Evolutionary conservation across 2,888 invertebrate genomes (phyloP).

Genomic region (Thereva unica): DNA sequence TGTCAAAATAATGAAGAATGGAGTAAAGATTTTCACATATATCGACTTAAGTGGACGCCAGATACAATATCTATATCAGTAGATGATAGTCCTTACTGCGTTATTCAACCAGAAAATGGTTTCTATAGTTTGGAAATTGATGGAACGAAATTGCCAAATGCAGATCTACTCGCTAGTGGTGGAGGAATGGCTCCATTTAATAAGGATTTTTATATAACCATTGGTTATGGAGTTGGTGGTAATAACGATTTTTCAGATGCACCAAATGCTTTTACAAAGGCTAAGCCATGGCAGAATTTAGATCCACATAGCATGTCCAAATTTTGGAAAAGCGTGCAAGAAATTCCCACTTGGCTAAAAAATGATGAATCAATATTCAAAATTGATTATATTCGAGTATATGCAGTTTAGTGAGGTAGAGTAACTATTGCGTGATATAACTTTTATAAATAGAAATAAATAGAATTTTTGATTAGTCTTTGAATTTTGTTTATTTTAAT

Average conservation of each 20-base stretch:
- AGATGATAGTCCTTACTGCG: conserved; percentile 64
- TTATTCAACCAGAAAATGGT: conserved; percentile 50
- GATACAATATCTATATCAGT: conserved; percentile 54
- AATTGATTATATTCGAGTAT: too few relatives aligned
- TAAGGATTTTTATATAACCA: conserved; percentile 71
- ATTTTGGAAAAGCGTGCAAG: too few relatives aligned
- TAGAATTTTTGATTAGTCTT: too few relatives aligned
- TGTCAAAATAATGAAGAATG: conserved; percentile 41
- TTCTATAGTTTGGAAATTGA: conserved; percentile 47
- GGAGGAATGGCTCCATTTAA: conserved; percentile 73
- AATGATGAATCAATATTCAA: too few relatives aligned
- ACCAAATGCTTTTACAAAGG: too few relatives aligned
- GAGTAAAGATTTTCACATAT: conserved; percentile 68
- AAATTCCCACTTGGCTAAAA: too few relatives aligned
- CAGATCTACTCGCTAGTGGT: conserved; percentile 51
- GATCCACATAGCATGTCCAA: too few relatives aligned
- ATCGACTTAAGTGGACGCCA: conserved; percentile 67
- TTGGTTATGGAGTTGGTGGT: conserved; percentile 81
- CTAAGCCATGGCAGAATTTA: too few relatives aligned
- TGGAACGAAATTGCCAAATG: conserved; percentile 51
- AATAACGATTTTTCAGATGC: conserved; percentile 70
- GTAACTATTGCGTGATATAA: too few relatives aligned
- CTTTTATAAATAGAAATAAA: too few relatives aligned
- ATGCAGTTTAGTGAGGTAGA: too few relatives aligned
- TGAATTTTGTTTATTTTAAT: too few relatives aligned